A percentile compares a stretch with the other conserved stretches of the same genome.
These are phyloP conservation scores for Ceratitis capitata DNA, from an alignment of 1,140 invertebrate genomes.

Conservation along the genomic window DNA sequence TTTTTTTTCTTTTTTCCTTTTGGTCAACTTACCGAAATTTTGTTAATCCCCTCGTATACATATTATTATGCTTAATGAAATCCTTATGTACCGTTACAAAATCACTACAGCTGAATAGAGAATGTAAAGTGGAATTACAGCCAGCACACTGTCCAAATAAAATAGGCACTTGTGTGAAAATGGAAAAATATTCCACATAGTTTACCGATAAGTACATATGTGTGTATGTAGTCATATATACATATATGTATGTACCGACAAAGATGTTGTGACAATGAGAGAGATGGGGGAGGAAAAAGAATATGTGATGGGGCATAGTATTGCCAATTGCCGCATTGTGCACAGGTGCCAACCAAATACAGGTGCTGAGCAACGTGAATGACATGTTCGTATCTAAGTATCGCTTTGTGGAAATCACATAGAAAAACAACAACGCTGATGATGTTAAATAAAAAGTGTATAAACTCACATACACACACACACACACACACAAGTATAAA, in stretches of 20 bases:
- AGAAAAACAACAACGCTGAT: neutral
- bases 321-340: neutral
- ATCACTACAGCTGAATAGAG: no score
- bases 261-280: no score
- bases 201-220: neutral
- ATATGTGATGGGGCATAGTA: neutral
- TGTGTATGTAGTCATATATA: no score
- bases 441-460: neutral
- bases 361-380: neutral
- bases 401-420: neutral
- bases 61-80: no score
- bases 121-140: neutral
- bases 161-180: neutral
- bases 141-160: neutral
- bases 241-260: no score
- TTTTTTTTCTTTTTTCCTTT: no score
- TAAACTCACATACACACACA: neutral
- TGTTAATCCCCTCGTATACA: no score
- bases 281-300: neutral
- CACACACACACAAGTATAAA: neutral
- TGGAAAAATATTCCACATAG: neutral
- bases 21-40: no score
- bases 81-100: no score
- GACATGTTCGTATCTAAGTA: no score
- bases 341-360: neutral